These are phyloP conservation scores for Pogonophryne albipinna DNA, from an alignment of 2,797 vertebrate genomes.

Conservation along the genomic window DNA sequence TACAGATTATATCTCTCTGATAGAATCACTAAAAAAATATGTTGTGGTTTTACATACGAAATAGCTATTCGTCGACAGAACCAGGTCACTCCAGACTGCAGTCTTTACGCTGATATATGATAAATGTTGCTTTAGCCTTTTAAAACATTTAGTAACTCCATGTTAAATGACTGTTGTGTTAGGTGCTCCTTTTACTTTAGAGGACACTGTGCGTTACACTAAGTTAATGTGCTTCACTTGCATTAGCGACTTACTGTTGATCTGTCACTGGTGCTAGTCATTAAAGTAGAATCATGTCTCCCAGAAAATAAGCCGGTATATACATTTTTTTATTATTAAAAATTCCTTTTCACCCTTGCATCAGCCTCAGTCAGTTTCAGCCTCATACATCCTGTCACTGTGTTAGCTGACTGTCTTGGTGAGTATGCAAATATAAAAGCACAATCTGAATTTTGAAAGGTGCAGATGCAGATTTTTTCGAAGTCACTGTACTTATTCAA, in stretches of 20 bases:
- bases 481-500: not conserved
- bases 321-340: not conserved
- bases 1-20: no score
- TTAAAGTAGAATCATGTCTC: no score
- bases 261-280: not conserved
- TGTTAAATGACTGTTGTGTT: no score
- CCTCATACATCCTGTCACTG: constrained; percentile 12
- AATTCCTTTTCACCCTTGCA: not conserved
- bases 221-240: not conserved
- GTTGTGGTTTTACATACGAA: no score
- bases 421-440: constrained; percentile 25
- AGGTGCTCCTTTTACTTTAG: not conserved
- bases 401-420: not conserved
- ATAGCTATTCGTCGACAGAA: no score
- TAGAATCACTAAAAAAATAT: no score
- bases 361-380: constrained; percentile 20
- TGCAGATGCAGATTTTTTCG: not conserved
- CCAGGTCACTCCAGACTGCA: no score
- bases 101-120: no score
- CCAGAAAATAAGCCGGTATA: not conserved
- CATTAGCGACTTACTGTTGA: not conserved
- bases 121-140: no score
- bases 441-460: not conserved
- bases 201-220: not conserved
- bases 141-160: no score